Evolutionary conservation across 2,888 invertebrate genomes (phyloP).

Genomic region (Platycheirus albimanus): DNA sequence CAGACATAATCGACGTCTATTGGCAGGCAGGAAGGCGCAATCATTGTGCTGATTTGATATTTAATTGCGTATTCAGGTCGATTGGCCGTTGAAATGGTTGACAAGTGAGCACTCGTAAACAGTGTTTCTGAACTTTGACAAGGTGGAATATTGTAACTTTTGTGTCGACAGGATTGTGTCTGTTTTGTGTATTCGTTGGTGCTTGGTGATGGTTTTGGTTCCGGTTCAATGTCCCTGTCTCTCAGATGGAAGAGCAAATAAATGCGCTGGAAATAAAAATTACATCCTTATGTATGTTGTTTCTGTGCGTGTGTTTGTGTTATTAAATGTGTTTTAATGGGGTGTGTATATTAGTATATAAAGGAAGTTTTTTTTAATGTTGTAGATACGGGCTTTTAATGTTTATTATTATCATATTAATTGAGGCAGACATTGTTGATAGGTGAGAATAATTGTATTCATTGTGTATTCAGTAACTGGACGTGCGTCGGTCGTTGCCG

Average conservation of each 20-base stretch:
- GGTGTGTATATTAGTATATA: not conserved
- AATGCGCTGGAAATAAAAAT: conserved; percentile 11
- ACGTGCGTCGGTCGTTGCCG: too few species aligned
- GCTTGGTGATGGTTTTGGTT: conserved; percentile 6
- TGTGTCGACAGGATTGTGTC: conserved; percentile 50
- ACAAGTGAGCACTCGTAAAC: conserved; percentile 66
- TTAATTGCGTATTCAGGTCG: conserved; percentile 71
- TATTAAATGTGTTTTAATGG: conserved; percentile 14
- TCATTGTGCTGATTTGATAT: conserved; percentile 68
- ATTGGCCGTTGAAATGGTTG: conserved; percentile 58
- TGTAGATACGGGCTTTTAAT: too few species aligned
- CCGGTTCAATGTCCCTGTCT: conserved; percentile 10
- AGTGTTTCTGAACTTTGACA: conserved; percentile 61
- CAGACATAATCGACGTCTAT: conserved; percentile 28
- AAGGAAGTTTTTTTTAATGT: too few species aligned
- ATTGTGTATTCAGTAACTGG: too few species aligned
- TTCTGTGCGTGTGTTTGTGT: not conserved
- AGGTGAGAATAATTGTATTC: conserved; percentile 36
- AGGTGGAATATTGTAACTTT: conserved; percentile 19
- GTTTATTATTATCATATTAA: conserved; percentile 58
- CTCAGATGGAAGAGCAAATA: not conserved
- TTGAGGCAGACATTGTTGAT: conserved; percentile 37
- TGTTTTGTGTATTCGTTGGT: conserved; percentile 8
- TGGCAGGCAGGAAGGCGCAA: conserved; percentile 58
- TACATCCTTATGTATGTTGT: conserved; percentile 8